Percentiles rank a stretch among this genome's conserved stretches.
These are phyloP conservation scores for Lepus europaeus DNA, from an alignment of 2,113 vertebrate genomes.

Conservation along the genomic window DNA sequence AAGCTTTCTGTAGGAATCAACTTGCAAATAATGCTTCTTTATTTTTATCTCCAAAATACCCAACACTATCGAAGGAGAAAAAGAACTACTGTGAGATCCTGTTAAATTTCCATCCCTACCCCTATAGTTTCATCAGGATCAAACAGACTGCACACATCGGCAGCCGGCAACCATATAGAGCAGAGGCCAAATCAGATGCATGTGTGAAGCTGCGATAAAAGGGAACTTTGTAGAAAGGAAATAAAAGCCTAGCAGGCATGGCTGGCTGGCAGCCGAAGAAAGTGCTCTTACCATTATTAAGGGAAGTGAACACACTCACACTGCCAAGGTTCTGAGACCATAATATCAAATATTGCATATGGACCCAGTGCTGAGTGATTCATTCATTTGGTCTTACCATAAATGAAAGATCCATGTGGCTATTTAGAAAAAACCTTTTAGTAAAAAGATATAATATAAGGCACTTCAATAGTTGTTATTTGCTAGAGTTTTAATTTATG, in stretches of 20 bases:
- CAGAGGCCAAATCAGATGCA: conserved; percentile 57
- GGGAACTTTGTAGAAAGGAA: conserved; percentile 39
- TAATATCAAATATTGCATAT: background rate
- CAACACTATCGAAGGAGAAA: background rate
- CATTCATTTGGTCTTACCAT: background rate
- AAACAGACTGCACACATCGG: conserved; percentile 53
- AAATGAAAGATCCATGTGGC: background rate
- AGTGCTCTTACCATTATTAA: conserved; percentile 53
- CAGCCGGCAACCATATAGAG: background rate
- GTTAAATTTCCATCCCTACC: conserved; percentile 21
- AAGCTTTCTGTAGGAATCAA: conserved; percentile 40
- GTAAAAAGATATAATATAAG: background rate
- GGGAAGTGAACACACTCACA: background rate
- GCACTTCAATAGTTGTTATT: background rate
- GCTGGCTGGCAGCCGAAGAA: conserved; percentile 49
- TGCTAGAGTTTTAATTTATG: background rate
- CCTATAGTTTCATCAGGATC: conserved; percentile 56
- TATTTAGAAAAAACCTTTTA: conserved; percentile 27
- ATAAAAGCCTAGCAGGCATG: conserved; percentile 40
- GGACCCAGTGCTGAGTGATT: background rate
- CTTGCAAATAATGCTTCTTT: conserved; percentile 58
- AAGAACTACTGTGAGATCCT: conserved; percentile 3
- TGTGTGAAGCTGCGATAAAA: conserved; percentile 63
- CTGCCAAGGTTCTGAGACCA: conserved; percentile 26
- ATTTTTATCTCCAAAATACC: conserved; percentile 66